These are phyloP conservation scores for Parnassius apollo DNA, from an alignment of 2,888 invertebrate species.

Conservation along the genomic window DNA sequence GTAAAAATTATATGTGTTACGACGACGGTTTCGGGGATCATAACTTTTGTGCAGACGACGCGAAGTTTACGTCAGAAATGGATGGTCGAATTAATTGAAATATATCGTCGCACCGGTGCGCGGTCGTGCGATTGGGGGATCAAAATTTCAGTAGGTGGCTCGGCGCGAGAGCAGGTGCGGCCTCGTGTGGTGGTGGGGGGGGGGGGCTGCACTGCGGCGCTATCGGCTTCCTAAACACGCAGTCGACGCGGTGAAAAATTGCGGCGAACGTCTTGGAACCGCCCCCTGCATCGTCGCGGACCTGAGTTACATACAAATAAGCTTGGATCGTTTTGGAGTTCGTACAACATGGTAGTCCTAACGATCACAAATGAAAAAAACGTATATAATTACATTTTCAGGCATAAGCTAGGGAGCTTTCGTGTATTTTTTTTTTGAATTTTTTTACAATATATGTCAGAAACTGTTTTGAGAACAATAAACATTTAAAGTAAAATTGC, in stretches of 20 bases:
- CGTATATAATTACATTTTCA: too few relatives aligned
- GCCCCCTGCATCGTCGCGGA: slow-evolving; percentile 57
- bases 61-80: slow-evolving; percentile 64
- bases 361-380: slow-evolving; percentile 23
- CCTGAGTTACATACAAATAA: slow-evolving; percentile 73
- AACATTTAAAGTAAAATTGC: too few relatives aligned
- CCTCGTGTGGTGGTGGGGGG: slow-evolving; percentile 31
- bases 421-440: too few relatives aligned
- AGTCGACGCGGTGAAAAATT: slow-evolving; percentile 76
- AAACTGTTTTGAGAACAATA: too few relatives aligned
- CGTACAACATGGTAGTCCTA: slow-evolving; percentile 21
- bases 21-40: slow-evolving; percentile 44
- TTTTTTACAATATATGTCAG: too few relatives aligned
- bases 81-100: slow-evolving; percentile 78
- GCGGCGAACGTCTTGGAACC: slow-evolving; percentile 69
- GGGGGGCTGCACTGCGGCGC: slow-evolving; percentile 46
- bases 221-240: slow-evolving; percentile 70
- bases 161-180: slow-evolving; percentile 64
- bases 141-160: slow-evolving; percentile 72
- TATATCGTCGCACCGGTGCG: slow-evolving; percentile 71
- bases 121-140: slow-evolving; percentile 72
- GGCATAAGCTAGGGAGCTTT: too few relatives aligned
- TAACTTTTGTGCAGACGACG: slow-evolving; percentile 53
- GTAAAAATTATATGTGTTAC: slow-evolving; percentile 31
- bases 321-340: slow-evolving; percentile 30